Base-by-base conservation (phyloP, 1,140 invertebrate genomes). In the Bicyclus anynana region DNA sequence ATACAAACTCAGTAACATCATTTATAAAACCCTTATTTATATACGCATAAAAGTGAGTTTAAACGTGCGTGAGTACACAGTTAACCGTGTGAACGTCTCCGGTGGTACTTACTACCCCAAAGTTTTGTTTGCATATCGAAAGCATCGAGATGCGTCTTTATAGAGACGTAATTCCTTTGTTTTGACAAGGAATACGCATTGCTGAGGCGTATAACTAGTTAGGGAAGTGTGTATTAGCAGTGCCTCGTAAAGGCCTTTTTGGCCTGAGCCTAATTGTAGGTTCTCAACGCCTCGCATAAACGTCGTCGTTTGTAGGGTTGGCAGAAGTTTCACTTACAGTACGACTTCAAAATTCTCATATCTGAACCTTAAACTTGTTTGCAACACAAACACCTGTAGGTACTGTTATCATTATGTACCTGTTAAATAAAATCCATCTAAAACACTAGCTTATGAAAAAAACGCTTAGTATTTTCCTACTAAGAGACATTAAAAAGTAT, bases 231-330 rank as follows among this genome's bases (percentile, higher is more conserved):
- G 70, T 87, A 84, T 87, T 87, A 87, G 71, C 73, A 59, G 61
- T 55, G 57, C 49, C 35, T 52, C 48, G 62, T 68, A 55, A 48
- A 74, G 66, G 69, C 80, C 73, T 76, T 80, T 75, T 84, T 84
- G 76, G 69, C 47, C 56, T 44, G 59, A 63, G 62, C 65, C 74
- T 87, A 87, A 87, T 87, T 87, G 84, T 80, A 83, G 84, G 83
- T 82, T 83, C 80, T 78, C 84, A 72, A 84, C 82, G 79, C 80
- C 77, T 82, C 70, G 74, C 54, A 69, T 71, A 68, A 73, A 67
- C 65, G 68, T 52, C 56, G 42, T 74, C 58, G 62, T 79, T 68
- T 53, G 42, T 71, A 87, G 84, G 84, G 84, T 48, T 87, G 74
- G 18, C 61, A 50, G 57, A 40, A 5, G 23, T 33, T 23, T 18